phyloP scores from a whole-genome alignment of 2,113 vertebrate genomes.

The Gadus chalcogrammus region DNA sequence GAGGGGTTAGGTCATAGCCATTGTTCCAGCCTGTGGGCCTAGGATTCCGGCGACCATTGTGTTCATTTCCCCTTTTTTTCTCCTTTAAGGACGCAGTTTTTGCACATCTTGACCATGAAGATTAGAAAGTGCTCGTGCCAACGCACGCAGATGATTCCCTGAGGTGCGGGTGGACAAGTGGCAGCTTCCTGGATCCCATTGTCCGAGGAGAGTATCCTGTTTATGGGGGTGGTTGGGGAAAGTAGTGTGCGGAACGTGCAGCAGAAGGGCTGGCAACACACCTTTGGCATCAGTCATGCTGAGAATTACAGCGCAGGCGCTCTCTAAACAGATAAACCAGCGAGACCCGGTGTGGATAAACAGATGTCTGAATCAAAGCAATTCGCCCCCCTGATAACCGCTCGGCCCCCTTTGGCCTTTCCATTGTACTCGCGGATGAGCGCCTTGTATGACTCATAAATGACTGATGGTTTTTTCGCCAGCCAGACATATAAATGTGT shows the following conservation, averaged over 20 bases:
- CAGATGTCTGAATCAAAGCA: constrained; percentile 37
- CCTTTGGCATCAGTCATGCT: neutral
- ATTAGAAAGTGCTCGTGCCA: constrained; percentile 40
- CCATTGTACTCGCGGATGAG: constrained; percentile 15
- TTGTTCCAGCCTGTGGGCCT: constrained; percentile 46
- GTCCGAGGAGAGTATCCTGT: constrained; percentile 62
- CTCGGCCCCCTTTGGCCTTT: constrained; percentile 9
- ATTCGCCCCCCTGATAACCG: constrained; percentile 6
- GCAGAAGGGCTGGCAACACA: constrained; percentile 36
- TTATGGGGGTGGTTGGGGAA: constrained; percentile 47
- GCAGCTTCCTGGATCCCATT: constrained; percentile 60
- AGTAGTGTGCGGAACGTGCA: constrained; percentile 16
- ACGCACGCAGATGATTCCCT: constrained; percentile 31
- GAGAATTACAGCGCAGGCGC: constrained; percentile 10
- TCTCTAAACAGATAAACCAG: constrained; percentile 20
- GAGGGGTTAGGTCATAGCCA: constrained; percentile 48
- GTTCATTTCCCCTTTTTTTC: constrained; percentile 45
- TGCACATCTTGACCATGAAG: constrained; percentile 37
- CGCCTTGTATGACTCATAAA: neutral
- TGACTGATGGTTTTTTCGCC: constrained; percentile 1
- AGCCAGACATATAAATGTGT: constrained; percentile 10
- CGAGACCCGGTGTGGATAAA: constrained; percentile 38
- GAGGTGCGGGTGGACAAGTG: constrained; percentile 36
- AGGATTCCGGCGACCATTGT: constrained; percentile 36
- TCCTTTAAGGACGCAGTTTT: neutral